Percentiles rank a stretch among this genome's conserved stretches.
Conservation (phyloP, 2,113 vertebrate species). For the Paradisaea rubra region DNA sequence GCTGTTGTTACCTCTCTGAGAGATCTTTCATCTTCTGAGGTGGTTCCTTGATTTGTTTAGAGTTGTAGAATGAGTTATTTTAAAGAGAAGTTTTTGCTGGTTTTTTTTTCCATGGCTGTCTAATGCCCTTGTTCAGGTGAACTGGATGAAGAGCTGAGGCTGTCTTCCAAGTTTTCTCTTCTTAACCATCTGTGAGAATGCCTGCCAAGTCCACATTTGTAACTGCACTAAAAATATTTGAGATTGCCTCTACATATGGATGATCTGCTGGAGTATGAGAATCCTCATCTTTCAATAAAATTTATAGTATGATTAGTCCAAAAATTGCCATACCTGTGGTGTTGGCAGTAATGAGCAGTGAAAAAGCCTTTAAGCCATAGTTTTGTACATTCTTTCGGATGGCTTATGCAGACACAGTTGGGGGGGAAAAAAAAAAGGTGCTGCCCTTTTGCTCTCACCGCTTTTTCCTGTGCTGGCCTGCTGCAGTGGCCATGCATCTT, state of each 20-base stretch:
- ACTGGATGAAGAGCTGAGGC: not conserved
- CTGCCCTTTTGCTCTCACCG: rapidly evolving
- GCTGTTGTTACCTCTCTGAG: not conserved
- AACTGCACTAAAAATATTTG: not conserved
- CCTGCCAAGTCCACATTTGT: not conserved
- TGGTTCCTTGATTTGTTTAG: not conserved
- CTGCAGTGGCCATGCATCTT: rapidly evolving
- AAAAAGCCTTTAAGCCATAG: not conserved
- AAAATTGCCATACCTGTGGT: not conserved
- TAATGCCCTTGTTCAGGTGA: not conserved
- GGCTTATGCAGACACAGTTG: not conserved
- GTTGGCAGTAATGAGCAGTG: not conserved
- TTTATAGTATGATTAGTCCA: not conserved
- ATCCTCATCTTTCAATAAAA: not conserved
- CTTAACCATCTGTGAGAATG: not conserved
- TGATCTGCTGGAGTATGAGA: not conserved
- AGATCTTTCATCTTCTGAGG: not conserved
- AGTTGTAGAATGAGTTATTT: not conserved
- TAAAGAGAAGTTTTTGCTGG: not conserved
- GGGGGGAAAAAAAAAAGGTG: rapidly evolving
- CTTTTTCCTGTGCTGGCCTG: not conserved
- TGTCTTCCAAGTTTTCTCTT: not conserved
- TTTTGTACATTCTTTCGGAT: rapidly evolving
- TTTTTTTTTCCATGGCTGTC: not conserved
- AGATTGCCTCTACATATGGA: not conserved